Evolutionary conservation across 2,888 invertebrate species (phyloP), one percentile per base, ranked within the genome.

Genomic region (Drosophila prostipennis): DNA sequence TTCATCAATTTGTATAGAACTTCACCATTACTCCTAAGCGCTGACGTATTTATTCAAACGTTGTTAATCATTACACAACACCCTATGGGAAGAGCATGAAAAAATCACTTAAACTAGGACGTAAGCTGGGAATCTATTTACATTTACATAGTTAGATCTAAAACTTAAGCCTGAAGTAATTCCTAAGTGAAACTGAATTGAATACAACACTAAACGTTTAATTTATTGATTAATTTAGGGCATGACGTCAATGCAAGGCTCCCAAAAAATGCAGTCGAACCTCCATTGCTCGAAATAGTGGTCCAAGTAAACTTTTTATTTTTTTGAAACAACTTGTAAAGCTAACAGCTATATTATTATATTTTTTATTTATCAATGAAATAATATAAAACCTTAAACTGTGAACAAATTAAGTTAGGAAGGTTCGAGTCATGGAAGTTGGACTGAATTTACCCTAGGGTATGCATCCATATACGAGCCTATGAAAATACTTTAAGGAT

Each of bases 101-200:
- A 34, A 36, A 51, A 51, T 37, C 36, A 51, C 36, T 37, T 51
- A 23, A 34, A 48, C 19, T 48, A 48, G 32, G 19, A 1, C 19
- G 34, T 48, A 48, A 32, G 34, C 48, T 48, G 48, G 48, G 48
- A 48, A 13, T 53, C 32, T 42, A 52, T 13, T 42, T 52, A 40
- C 29, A 34, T 23, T 42, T 52, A 32, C 29, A 34, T 34, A 26
- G 14, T 40, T 58, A 40, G 40, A 6, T 16, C 3, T 58, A 58
- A 42, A 14, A 23, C 11, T 11, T 42, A 32, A 53, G 42, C 58
- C 58, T 53, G 58, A 58, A 58, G 58, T 53, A 53, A 42, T 34
- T 58, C 23, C 14, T 58, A 53, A 53, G 58, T 40, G 42, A 58
- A 58, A 58, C 58, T 58, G 58, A 58, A 53, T 26, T 58, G 53